Base-by-base conservation (phyloP, 2,888 invertebrate genomes). In the Reticulitermes lucifugus region DNA sequence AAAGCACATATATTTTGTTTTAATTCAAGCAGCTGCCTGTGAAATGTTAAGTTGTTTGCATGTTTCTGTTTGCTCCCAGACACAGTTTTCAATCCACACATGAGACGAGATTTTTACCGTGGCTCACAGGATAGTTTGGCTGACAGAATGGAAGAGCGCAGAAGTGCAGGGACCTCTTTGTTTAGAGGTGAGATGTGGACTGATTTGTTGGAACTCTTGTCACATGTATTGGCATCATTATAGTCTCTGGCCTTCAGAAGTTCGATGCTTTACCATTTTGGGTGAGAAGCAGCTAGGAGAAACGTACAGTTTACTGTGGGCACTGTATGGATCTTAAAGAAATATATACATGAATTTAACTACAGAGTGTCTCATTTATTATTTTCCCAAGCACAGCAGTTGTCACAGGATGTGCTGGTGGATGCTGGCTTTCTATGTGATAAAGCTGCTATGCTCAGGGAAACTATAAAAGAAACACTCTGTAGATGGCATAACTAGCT, bases 61-160 rank as follows among this genome's bases (percentile, higher is more conserved):
- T 83, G 83, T 83, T 83, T 65, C 46, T 81, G 65, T 81, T 87
- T 87, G 75, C 85, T 84, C 86, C 84, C 82, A 87, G 87, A 87
- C 84, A 83, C 85, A 79, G 87, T 85, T 85, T 87, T 86, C 86
- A 87, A 84, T 86, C 79, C 87, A 60, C 84, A 94, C 89, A 95
- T 97, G 95, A 94, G 96, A 92, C 94, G 97, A 91, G 97, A 97
- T 93, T 97, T 96, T 94, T 97, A 96, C 93, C 94, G 96, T 92
- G 97, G 97, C 91, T 97, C 97, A 88, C 97, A 97, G 93, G 97
- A 97, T 93, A 96, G 96, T 91, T 94, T 97, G 89, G 96, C 96
- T 89, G 94, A 94, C 65, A 71, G 79, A 73, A 79, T 84, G 65
- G 87, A 86, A n/a, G 84, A 86, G 25, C 86, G 85, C 43, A 83